Evolutionary conservation across 2,888 invertebrate species (phyloP), one percentile per base, ranked within the genome.

Genomic region (Thyatira batis): DNA sequence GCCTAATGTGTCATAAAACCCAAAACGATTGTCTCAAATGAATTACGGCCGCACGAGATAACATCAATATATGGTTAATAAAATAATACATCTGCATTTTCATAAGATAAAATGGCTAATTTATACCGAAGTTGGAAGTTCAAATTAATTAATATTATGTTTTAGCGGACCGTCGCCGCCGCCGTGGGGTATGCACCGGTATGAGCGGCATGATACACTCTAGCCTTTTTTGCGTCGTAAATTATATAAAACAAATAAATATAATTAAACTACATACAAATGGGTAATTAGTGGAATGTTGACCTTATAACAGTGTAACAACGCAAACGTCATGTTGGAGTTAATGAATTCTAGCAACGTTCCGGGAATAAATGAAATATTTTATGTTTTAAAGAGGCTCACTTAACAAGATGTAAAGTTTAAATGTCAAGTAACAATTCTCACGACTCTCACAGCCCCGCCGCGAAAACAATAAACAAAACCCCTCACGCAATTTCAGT

Each of bases 1-100:
- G 61, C 67, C 79, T 88, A 88, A 90, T 88, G 88, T 84, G 87
- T 89, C 89, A 89, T 89, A 90, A 89, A 86, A 84, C 85, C 83
- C 75, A 77, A 81, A 77, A 80, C 81, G 79, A 87, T 88, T 84
- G 85, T 85, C 82, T 82, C 84, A 74, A 78, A 78, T 84, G 82
- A 85, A 78, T 82, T 80, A 84, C 76, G 71, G 71, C 65, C 17
- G 48, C 57, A 52, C 56, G 46, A 23, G 82, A 82, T 82, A 80
- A 46, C 56, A 76, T 76, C 78, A 58, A 67, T 70, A 72, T 76
- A 78, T 63, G 68, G 79, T 78, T 76, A 73, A 78, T 79, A 78
- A 79, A 67, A 72, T 74, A 67, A 68, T 73, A 65, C 54, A 49
- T 60, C 54, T 56, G 52, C 43, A 59, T 61, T 65, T 65, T 52